phyloP scores from a whole-genome alignment of 2,113 vertebrate genomes.

The Empidonax alnorum region DNA sequence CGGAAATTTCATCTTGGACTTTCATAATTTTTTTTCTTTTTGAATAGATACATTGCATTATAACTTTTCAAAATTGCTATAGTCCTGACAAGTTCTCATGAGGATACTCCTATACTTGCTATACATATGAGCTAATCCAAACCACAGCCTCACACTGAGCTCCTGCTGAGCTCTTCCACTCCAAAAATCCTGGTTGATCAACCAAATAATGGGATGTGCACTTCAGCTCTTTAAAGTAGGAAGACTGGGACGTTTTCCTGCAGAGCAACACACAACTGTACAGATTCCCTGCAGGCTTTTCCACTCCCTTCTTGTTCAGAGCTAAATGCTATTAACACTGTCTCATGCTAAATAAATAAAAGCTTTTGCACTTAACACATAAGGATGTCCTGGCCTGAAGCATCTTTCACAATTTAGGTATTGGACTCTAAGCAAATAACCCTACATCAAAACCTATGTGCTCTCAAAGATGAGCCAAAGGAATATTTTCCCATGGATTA shows the following conservation, averaged over 20 bases:
- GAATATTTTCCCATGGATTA: neutral
- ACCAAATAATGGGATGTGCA: neutral
- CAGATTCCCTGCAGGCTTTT: neutral
- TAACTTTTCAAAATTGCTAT: neutral
- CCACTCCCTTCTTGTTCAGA: neutral
- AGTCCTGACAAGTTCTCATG: neutral
- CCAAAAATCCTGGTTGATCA: neutral
- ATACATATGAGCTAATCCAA: neutral
- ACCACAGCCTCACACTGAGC: neutral
- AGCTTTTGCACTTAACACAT: neutral
- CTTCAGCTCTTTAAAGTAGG: neutral
- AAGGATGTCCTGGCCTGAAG: neutral
- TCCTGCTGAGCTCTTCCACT: neutral
- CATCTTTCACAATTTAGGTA: neutral
- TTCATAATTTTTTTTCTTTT: neutral
- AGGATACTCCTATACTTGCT: neutral
- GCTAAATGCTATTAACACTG: neutral
- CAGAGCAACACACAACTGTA: neutral
- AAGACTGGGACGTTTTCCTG: neutral
- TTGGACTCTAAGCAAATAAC: neutral
- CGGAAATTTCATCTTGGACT: neutral
- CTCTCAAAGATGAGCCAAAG: neutral
- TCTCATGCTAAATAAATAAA: conserved; percentile 11
- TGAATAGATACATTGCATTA: neutral
- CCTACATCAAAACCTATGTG: neutral